A percentile compares a stretch with the other conserved stretches of the same genome.
phyloP scores from a whole-genome alignment of 2,113 vertebrate genomes.

The Malurus cyaneus region DNA sequence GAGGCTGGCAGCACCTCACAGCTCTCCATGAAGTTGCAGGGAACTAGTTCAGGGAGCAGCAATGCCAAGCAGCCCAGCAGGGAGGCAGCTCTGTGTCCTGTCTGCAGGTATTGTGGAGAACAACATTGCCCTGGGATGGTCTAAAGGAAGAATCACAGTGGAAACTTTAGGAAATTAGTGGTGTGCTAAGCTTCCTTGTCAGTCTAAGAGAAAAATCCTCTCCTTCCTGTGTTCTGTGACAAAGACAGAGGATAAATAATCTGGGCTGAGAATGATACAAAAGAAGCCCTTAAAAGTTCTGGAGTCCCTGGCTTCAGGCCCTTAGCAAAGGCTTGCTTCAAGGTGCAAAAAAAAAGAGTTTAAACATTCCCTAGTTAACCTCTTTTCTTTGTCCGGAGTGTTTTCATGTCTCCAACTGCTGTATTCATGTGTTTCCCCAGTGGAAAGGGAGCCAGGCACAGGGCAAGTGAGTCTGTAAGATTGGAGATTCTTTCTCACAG shows the following conservation, averaged over 20 bases:
- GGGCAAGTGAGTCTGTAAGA: background rate
- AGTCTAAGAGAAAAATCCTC: background rate
- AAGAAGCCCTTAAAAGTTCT: background rate
- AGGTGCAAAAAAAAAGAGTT: background rate
- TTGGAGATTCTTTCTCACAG: background rate
- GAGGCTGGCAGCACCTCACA: accelerated
- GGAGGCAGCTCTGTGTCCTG: background rate
- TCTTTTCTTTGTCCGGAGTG: background rate
- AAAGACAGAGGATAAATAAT: background rate
- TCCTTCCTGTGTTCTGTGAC: background rate
- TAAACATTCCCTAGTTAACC: background rate
- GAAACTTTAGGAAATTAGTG: background rate
- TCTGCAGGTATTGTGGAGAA: background rate
- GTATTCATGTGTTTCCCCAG: background rate
- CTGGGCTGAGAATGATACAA: background rate
- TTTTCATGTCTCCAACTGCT: background rate
- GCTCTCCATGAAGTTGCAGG: background rate
- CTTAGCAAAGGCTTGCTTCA: background rate
- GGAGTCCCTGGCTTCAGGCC: background rate
- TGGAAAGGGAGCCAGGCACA: background rate
- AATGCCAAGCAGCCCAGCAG: background rate
- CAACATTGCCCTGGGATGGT: background rate
- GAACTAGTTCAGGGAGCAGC: background rate
- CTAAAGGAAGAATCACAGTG: background rate
- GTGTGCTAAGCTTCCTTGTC: background rate